A percentile compares a stretch with the other conserved stretches of the same genome.
Conservation (phyloP, 92 coral and sea anemone species). For the Epizoanthus illoricatus region DNA sequence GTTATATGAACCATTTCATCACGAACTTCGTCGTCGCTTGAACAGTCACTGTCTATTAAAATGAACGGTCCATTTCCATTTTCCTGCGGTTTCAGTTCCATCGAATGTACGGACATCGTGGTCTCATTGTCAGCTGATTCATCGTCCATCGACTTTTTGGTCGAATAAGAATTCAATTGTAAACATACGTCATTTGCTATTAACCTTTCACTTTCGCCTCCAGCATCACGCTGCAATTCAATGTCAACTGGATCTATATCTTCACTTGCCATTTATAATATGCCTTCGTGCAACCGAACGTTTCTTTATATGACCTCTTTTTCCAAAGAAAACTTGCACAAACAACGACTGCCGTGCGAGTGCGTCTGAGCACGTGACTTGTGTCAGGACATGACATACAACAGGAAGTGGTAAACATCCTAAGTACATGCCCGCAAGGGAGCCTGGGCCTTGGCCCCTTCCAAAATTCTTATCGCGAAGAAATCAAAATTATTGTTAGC, state of each 20-base stretch:
- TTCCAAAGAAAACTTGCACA: neutral
- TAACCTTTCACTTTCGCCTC: conserved; percentile 12
- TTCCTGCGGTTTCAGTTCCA: conserved; percentile 36
- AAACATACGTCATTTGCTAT: conserved; percentile 3
- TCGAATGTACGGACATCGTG: neutral
- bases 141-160: neutral
- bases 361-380: no score
- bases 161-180: neutral
- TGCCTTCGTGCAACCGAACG: neutral
- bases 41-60: conserved; percentile 25
- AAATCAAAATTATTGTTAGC: no score
- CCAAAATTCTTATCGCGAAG: no score
- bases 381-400: no score
- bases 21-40: conserved; percentile 24
- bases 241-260: neutral
- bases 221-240: conserved; percentile 1
- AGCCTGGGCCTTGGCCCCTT: no score
- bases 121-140: neutral
- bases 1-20: conserved; percentile 32
- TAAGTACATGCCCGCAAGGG: no score
- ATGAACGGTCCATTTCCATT: conserved; percentile 29
- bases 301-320: neutral
- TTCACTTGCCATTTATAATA: conserved; percentile 2
- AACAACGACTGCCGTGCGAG: no score
- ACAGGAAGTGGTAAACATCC: no score